A percentile compares a stretch with the other conserved stretches of the same genome.
Evolutionary conservation across 2,797 vertebrate species (phyloP).

Genomic region (Coregonus ussuriensis): DNA sequence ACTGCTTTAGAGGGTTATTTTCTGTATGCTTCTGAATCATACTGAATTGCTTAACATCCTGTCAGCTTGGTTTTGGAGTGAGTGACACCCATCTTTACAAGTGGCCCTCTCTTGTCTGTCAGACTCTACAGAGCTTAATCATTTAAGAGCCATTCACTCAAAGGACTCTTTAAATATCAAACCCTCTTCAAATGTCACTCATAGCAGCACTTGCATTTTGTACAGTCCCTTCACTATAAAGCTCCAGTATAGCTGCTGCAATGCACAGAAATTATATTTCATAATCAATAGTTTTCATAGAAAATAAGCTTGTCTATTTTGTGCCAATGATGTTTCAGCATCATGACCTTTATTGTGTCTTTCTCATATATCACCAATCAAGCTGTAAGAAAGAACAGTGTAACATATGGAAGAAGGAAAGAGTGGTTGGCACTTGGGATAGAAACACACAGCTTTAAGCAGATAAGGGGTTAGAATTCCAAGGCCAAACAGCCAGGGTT

Average conservation of each 20-base stretch:
- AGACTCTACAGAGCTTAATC: constrained; percentile 38
- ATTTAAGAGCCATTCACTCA: constrained; percentile 45
- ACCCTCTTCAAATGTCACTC: constrained; percentile 44
- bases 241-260: constrained; percentile 10
- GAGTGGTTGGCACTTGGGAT: background rate
- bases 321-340: background rate
- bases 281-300: background rate
- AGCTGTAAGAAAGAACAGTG: background rate
- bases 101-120: constrained; percentile 26
- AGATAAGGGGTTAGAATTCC: background rate
- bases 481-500: background rate
- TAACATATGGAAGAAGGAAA: background rate
- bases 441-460: background rate
- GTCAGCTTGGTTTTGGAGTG: constrained; percentile 23
- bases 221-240: background rate
- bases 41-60: constrained; percentile 25
- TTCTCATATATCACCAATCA: background rate
- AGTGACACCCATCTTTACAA: constrained; percentile 25
- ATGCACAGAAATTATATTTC: background rate
- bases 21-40: constrained; percentile 11
- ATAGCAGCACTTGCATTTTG: constrained; percentile 16
- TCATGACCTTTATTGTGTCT: background rate
- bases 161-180: constrained; percentile 45
- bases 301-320: background rate
- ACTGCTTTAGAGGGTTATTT: background rate